Conservation (phyloP, 2,797 vertebrate genomes). For the Fratercula arctica region DNA sequence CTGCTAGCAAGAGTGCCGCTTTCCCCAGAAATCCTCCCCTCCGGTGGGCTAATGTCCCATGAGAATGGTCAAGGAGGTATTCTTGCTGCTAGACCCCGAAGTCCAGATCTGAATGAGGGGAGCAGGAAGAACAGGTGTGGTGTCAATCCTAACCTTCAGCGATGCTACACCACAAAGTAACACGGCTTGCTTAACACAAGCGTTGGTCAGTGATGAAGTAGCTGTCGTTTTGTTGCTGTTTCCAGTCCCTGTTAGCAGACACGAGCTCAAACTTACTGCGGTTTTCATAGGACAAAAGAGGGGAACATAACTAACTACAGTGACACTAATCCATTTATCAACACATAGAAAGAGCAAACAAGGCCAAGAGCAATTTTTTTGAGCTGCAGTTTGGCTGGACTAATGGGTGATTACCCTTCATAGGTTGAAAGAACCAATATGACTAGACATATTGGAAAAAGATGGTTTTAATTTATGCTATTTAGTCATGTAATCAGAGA, state of each 20-base stretch:
- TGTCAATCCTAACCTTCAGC: background rate
- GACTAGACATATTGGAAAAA: conserved; percentile 12
- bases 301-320: background rate
- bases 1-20: background rate
- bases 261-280: background rate
- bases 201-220: background rate
- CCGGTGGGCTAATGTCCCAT: background rate
- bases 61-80: background rate
- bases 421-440: background rate
- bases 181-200: background rate
- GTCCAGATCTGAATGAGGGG: background rate
- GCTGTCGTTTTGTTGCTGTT: background rate
- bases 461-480: conserved; percentile 13
- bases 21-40: background rate
- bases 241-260: background rate
- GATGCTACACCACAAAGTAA: background rate
- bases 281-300: background rate
- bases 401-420: background rate
- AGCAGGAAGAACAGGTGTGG: background rate
- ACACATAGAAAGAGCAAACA: background rate
- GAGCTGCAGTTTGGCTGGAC: background rate
- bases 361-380: background rate
- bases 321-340: background rate
- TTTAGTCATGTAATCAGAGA: conserved; percentile 38
- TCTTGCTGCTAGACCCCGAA: background rate